A percentile compares a stretch with the other conserved stretches of the same genome.
phyloP scores from a whole-genome alignment of 2,113 vertebrate species.

The Psettodes erumei region DNA sequence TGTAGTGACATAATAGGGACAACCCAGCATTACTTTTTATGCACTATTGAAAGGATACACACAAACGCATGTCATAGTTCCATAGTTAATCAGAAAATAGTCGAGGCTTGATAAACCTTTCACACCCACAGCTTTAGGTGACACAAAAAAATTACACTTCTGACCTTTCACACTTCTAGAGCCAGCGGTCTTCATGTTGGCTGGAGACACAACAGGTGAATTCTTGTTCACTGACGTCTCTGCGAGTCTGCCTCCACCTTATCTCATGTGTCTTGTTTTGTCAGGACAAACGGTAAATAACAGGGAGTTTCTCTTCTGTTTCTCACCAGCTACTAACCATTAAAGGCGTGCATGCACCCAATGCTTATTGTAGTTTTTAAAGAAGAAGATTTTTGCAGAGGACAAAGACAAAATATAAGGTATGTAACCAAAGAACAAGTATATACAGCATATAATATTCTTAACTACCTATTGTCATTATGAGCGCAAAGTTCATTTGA shows the following conservation, averaged over 20 bases:
- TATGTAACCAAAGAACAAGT: no score
- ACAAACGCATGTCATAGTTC: not conserved
- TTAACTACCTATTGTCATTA: not conserved
- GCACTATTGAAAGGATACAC: not conserved
- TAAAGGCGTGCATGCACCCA: not conserved
- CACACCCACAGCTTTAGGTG: not conserved
- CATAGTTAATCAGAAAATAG: not conserved
- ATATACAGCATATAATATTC: not conserved
- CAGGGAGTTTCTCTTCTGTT: slow-evolving; percentile 21
- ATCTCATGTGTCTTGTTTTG: slow-evolving; percentile 47
- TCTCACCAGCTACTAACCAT: not conserved
- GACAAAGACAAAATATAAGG: not conserved
- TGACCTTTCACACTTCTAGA: slow-evolving; percentile 16
- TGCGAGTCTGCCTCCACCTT: slow-evolving; percentile 35
- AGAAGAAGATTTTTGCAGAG: not conserved
- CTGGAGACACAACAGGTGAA: slow-evolving; percentile 50
- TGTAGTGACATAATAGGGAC: not conserved
- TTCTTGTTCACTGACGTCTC: slow-evolving; percentile 35
- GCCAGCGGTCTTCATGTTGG: slow-evolving; percentile 5
- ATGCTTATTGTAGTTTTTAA: not conserved
- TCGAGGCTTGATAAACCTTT: not conserved
- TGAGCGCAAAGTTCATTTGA: not conserved
- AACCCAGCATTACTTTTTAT: not conserved
- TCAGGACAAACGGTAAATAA: slow-evolving; percentile 36
- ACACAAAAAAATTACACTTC: not conserved